Evolutionary conservation across 2,888 invertebrate species (phyloP).

Genomic region (Lasioglossum pauxillum): DNA sequence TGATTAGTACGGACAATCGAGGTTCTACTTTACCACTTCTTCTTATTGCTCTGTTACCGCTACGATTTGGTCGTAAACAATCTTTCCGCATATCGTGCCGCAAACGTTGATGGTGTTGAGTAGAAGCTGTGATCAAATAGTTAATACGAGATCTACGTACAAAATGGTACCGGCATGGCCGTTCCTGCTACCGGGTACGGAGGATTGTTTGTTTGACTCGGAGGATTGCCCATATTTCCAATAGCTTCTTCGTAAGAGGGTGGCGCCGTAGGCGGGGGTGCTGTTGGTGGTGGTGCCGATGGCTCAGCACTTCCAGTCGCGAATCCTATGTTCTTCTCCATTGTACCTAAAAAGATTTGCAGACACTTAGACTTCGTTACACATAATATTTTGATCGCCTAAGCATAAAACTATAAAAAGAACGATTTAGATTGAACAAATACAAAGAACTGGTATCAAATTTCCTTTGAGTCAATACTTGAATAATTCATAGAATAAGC

Average conservation of each 20-base stretch:
- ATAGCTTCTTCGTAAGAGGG: constrained; percentile 81
- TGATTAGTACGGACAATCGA: no score
- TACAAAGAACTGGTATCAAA: background rate
- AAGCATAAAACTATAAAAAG: background rate
- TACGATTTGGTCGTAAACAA: no score
- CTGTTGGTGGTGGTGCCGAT: constrained; percentile 65
- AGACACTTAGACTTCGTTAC: background rate
- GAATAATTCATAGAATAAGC: background rate
- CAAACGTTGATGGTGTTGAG: no score
- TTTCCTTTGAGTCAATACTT: no score
- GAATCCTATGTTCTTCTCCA: constrained; percentile 42
- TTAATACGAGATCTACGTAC: constrained; percentile 62
- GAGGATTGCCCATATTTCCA: constrained; percentile 62
- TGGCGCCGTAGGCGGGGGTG: constrained; percentile 74
- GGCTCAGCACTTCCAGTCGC: constrained; percentile 47
- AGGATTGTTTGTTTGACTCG: constrained; percentile 38
- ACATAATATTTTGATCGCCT: background rate
- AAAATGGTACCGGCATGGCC: constrained; percentile 64
- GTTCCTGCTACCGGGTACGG: constrained; percentile 53
- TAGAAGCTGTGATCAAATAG: no score
- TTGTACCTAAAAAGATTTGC: constrained; percentile 26
- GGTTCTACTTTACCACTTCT: no score
- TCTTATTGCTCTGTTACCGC: no score
- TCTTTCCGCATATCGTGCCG: no score
- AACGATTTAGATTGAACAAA: background rate